Base-by-base conservation (phyloP, 2,113 vertebrate genomes). In the Chascanopsetta lugubris region DNA sequence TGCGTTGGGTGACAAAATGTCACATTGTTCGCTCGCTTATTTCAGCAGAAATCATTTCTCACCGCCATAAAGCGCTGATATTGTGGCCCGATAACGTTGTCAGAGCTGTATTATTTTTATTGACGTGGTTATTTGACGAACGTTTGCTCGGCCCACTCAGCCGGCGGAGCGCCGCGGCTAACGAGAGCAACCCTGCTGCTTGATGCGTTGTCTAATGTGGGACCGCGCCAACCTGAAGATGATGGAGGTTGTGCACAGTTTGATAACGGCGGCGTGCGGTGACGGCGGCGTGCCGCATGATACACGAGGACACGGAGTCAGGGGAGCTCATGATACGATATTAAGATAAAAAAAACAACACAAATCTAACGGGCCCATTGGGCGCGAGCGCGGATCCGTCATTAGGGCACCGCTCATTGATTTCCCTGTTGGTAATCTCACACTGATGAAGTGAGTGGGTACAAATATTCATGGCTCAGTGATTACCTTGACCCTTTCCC, bases 361-460 rank as follows among this genome's bases (percentile, higher is more conserved):
- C n/a, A 85, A 85, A 84, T 84, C 63, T 64, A 85, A 80, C 76
- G 69, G 82, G 79, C 77, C 79, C 88, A 86, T 85, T 85, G 79
- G 81, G 85, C 85, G 80, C 79, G 79, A 85, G 81, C 81, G 85
- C 77, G 82, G 79, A 85, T 79, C 84, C 85, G 86, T 88, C 84
- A 87, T 84, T 85, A 87, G 84, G 76, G 80, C 78, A 78, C 75
- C 80, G 85, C 78, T 87, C 87, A 90, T 90, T 91, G 87, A 91
- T 90, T 91, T 87, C 87, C 80, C 84, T 84, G 87, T 88, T 87
- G 72, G 84, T 90, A 86, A 91, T 90, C 84, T 91, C 79, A 79
- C 72, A 75, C 87, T 86, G 88, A 91, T 90, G 86, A 91, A 89
- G 84, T 89, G 83, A 87, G 87, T 88, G 84, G 90, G 88, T 87